These are phyloP conservation scores for Boulengeromyrus knoepffleri DNA, from an alignment of 2,113 vertebrate genomes.

Conservation along the genomic window DNA sequence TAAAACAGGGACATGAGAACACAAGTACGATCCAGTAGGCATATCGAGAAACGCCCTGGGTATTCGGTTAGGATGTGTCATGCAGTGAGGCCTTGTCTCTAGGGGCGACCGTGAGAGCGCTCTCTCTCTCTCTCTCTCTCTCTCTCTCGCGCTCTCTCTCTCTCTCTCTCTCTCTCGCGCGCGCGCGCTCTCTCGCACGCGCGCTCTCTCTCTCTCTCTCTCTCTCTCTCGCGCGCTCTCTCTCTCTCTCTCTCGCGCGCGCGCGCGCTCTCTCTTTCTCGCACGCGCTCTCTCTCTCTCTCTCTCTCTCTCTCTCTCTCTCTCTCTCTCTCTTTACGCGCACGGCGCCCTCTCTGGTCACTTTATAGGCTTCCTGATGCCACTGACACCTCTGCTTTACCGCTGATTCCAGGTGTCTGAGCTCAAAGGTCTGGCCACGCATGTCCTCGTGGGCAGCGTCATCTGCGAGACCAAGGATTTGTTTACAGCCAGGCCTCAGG, in stretches of 20 bases:
- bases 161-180: background rate
- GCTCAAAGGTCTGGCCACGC: constrained; percentile 88
- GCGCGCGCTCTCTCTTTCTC: no score
- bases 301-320: no score
- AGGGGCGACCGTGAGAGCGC: background rate
- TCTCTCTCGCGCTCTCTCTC: no score
- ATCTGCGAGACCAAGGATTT: constrained; percentile 97
- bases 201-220: no score
- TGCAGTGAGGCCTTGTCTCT: background rate
- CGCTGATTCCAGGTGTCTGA: constrained; percentile 75
- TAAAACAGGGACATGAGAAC: background rate
- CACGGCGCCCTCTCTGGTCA: background rate
- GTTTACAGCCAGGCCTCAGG: constrained; percentile 90
- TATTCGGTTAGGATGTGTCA: background rate
- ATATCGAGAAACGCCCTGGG: background rate
- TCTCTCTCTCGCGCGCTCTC: no score
- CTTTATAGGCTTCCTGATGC: background rate
- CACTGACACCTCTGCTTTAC: background rate
- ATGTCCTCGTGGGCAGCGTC: constrained; percentile 90
- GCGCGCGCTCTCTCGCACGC: no score
- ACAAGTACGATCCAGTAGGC: background rate
- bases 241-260: no score
- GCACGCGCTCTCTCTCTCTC: background rate
- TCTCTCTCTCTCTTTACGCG: background rate
- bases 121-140: background rate